Conservation (phyloP, 2,113 vertebrate species). For the Aptenodytes patagonicus region DNA sequence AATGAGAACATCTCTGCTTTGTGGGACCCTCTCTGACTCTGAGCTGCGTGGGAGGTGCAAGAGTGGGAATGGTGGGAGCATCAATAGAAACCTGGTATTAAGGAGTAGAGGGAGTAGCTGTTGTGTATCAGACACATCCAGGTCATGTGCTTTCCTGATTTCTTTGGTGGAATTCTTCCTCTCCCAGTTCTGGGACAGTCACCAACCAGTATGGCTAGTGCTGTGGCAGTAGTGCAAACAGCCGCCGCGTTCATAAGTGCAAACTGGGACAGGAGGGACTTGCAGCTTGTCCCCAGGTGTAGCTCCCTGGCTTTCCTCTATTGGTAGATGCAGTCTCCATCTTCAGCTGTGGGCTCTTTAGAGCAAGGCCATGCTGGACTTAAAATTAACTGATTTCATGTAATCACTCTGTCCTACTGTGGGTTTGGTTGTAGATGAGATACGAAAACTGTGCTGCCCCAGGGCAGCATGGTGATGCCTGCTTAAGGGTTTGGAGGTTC, state of each 20-base stretch:
- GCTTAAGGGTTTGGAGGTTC: not conserved
- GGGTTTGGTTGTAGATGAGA: not conserved
- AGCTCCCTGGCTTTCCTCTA: not conserved
- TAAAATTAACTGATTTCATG: not conserved
- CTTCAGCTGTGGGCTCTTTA: not conserved
- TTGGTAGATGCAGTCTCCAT: not conserved
- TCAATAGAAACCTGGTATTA: not conserved
- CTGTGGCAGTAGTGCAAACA: not conserved
- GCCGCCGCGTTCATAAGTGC: accelerated
- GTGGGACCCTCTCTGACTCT: not conserved
- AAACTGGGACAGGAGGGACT: not conserved
- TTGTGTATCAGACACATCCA: not conserved
- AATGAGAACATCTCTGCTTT: accelerated
- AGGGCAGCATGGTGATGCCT: not conserved
- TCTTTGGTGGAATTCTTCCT: not conserved
- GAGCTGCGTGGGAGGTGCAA: not conserved
- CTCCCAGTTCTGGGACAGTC: not conserved
- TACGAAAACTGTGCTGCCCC: not conserved
- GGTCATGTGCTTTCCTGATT: not conserved
- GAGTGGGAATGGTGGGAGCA: not conserved
- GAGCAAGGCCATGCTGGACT: not conserved
- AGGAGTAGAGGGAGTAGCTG: not conserved
- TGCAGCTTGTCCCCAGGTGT: not conserved
- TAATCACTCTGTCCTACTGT: not conserved
- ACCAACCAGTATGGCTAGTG: not conserved